Evolutionary conservation across 1,140 invertebrate genomes (phyloP), one percentile per base, ranked within the genome.

Genomic region (Trichonephila inaurata): DNA sequence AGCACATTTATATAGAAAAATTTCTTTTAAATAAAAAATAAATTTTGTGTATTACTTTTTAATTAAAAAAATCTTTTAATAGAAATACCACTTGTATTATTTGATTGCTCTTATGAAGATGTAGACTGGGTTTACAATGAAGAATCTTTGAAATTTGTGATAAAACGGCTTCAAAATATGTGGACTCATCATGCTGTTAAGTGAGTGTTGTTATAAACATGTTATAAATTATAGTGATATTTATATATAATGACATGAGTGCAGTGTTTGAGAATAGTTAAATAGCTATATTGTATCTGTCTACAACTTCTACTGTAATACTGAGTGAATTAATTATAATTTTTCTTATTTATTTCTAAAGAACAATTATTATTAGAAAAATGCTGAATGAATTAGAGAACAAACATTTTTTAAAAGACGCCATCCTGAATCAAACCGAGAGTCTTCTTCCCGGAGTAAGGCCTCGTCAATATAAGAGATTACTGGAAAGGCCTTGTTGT

Each of bases 41-140:
- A 40, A 40, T 3, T 3, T 40, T 40, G 4, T 4, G 2, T 10
- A 51, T 51, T 7, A 51, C 5, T 51, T 51, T 51, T 51, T 51
- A 10, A 10, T 51, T 7, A 51, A 28, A 69, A 33, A 62, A 21
- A 33, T 33, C 16, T 69, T 89, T 89, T 58, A 2, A 40, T 60
- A 92, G 98, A 99, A 95, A 95, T 98, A 16, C 98, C 99, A 0
- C 96, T 99, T 14, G 98, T 98, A 96, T 96, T 99, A 77, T 99
- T 97, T 96, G 96, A 97, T 95, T 97, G 97, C 95, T 95, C 96
- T 86, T 98, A 96, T 96, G 96, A 97, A 88, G 94, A 91, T 33
- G 89, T 94, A 18, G 95, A 97, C 12, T 98, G 98, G 98, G 96
- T 97, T 40, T 97, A 97, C 95, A 97, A 97, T 94, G 95, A 96